Evolutionary conservation across 2,797 vertebrate genomes (phyloP).

Genomic region (Xerus rutilus): DNA sequence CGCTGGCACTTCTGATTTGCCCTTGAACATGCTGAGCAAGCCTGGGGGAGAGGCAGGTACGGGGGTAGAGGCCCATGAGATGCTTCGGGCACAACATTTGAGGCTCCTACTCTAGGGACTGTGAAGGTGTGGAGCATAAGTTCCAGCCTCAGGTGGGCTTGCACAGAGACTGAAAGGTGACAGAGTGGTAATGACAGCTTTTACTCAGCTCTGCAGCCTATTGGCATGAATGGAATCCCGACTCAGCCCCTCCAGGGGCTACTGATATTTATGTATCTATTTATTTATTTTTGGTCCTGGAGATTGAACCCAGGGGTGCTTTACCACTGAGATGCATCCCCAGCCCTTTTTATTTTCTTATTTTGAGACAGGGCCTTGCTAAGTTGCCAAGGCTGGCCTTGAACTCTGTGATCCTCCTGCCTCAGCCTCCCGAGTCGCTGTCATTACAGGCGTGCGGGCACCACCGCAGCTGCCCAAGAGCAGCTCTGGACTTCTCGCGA

Average conservation of each 20-base stretch:
- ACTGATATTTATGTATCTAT: not conserved
- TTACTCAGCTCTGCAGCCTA: not conserved
- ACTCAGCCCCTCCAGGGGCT: not conserved
- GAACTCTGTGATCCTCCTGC: no score
- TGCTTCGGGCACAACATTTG: not conserved
- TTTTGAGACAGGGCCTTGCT: no score
- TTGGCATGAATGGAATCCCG: not conserved
- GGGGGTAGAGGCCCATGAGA: not conserved
- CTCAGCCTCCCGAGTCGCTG: no score
- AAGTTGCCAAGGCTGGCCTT: no score
- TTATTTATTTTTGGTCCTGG: no score
- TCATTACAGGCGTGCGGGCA: no score
- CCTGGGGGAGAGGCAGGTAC: not conserved
- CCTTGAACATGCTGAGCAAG: not conserved
- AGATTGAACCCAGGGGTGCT: no score
- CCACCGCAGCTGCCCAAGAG: no score
- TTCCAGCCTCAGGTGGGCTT: not conserved
- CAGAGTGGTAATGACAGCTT: rapidly evolving
- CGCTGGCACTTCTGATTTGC: not conserved
- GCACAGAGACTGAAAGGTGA: not conserved
- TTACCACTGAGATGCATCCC: no score
- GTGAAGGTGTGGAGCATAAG: not conserved
- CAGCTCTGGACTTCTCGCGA: not conserved
- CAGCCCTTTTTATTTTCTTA: no score
- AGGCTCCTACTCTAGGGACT: not conserved